phyloP scores from a whole-genome alignment of 1,140 invertebrate species.

The Drosophila teissieri region DNA sequence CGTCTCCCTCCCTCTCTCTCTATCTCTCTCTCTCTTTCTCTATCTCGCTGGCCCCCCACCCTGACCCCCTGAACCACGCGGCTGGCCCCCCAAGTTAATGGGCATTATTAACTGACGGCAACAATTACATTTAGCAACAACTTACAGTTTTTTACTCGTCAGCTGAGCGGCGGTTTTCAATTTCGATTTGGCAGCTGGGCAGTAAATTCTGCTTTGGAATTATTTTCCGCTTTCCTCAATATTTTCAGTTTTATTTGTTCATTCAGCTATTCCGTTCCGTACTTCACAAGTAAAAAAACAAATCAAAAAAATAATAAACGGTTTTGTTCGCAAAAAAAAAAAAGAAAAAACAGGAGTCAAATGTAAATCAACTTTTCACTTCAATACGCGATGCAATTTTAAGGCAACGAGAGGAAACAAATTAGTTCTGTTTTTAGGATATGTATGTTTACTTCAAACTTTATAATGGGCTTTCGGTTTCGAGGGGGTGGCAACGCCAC shows the following conservation, averaged over 20 bases:
- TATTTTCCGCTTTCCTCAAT: background rate
- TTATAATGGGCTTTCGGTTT: background rate
- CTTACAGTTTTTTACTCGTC: conserved; percentile 67
- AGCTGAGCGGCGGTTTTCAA: conserved; percentile 46
- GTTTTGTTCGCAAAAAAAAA: conserved; percentile 13
- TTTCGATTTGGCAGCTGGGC: conserved; percentile 56
- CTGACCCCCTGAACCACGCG: background rate
- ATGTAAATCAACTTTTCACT: conserved; percentile 12
- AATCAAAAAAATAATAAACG: conserved; percentile 29
- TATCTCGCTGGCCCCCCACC: background rate
- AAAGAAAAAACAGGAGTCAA: background rate
- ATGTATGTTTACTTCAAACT: background rate
- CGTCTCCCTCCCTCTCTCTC: background rate
- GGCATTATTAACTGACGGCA: conserved; percentile 52
- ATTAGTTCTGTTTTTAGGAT: background rate
- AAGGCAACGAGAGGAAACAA: background rate
- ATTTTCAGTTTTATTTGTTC: background rate
- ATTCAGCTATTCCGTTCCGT: background rate
- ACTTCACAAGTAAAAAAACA: conserved; percentile 30
- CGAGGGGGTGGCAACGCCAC: conserved; percentile 16
- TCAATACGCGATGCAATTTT: conserved; percentile 4
- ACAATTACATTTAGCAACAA: conserved; percentile 50
- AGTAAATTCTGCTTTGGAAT: conserved; percentile 37
- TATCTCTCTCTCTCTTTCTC: too few relatives aligned
- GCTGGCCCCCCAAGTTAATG: conserved; percentile 31